Conservation (phyloP, 2,797 vertebrate species). For the Peromyscus nudipes region DNA sequence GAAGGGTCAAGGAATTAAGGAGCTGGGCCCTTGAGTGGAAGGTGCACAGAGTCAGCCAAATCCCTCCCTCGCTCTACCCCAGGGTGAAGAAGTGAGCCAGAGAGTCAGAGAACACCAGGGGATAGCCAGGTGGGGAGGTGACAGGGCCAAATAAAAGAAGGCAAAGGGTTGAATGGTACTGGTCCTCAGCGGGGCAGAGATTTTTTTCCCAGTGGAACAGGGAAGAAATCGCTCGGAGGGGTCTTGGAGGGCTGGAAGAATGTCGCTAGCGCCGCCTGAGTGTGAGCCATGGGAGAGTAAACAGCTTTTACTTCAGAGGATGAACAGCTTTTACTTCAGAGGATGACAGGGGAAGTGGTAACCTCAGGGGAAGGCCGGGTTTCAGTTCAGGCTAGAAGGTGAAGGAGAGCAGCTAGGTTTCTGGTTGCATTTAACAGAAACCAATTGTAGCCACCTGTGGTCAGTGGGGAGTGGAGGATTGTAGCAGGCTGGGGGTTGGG, state of each 20-base stretch:
- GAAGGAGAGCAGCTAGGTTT: slow-evolving; percentile 57
- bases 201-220: background rate
- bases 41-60: background rate
- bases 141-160: background rate
- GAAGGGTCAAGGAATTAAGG: slow-evolving; percentile 55
- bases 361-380: slow-evolving; percentile 73
- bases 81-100: slow-evolving; percentile 40
- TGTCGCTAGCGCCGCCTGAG: background rate
- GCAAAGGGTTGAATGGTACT: background rate
- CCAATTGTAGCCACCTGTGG: slow-evolving; percentile 55
- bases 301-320: no score
- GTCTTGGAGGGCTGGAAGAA: background rate
- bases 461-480: background rate
- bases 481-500: background rate
- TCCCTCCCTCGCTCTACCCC: background rate
- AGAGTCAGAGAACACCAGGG: background rate
- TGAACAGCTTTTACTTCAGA: slow-evolving; percentile 76
- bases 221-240: slow-evolving; percentile 40
- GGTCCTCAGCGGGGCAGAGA: background rate
- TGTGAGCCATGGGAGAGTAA: slow-evolving; percentile 55
- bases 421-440: slow-evolving; percentile 65
- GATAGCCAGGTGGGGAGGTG: background rate
- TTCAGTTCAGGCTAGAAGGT: slow-evolving; percentile 76
- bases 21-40: background rate
- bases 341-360: slow-evolving; percentile 72